Base-by-base conservation (phyloP, 2,113 vertebrate species). In the Pipra filicauda region DNA sequence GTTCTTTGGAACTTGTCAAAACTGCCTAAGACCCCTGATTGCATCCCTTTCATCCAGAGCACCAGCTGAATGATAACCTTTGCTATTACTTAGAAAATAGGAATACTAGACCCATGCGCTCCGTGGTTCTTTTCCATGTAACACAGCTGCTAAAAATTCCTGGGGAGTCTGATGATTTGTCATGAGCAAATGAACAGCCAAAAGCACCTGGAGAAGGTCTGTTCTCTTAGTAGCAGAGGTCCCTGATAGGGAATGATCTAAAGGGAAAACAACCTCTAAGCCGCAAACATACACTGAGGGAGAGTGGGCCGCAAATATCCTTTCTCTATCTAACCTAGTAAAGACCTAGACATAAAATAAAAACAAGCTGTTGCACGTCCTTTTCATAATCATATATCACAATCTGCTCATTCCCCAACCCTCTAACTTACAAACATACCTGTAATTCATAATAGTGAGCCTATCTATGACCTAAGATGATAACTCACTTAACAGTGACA, bases 11-110 rank as follows among this genome's bases (percentile, higher is more conserved):
- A 87, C 51, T 73, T 73, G 30, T 41, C 65, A 55, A 51, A 61
- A 57, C 37, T 70, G n/a, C 28, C 44, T 18, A 26, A 72, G 62
- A 43, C 14, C 22, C 58, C 66, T 69, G 74, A 37, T 8, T 48
- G 44, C 0, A 0, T 46, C 35, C 35, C 24, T 64, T 80, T 31
- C 64, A 81, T 55, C 37, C 58, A 79, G n/a, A 0, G 0, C 54
- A 33, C 1, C 6, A 62, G 23, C 61, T 85, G 37, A 39, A 6
- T 7, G 54, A 46, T 24, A 39, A 33, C 26, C 28, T 87, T 30
- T 46, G 55, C 19, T 64, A 3, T 37, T 19, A 51, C 31, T 73
- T 31, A n/a, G 37, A 88, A 33, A 12, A 18, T 0, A 26, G 39
- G 31, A 72, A 18, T 55, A 55, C 11, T 20, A 58, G 69, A 61